Base-by-base conservation (phyloP, 2,113 vertebrate genomes). In the Cromileptes altivelis region DNA sequence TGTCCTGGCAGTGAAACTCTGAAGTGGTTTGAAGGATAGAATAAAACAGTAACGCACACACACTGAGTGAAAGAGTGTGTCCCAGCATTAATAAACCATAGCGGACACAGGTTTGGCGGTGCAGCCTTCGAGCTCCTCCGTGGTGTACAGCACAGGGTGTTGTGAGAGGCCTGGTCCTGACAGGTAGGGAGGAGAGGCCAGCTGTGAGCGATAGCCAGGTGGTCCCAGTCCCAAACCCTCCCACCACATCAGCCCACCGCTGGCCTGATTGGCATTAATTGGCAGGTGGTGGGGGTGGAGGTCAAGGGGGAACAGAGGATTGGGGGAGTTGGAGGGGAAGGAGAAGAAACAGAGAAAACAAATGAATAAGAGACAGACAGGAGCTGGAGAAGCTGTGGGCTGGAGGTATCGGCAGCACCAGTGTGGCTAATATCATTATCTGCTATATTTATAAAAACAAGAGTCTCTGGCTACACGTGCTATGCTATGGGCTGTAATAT, bases 191-290 rank as follows among this genome's bases (percentile, higher is more conserved):
- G 75, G 69, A 70, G 84, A 85, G 84, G 88, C 85, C 93, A 93
- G 92, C 92, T 91, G 92, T 80, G 86, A 84, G 80, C 75, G 3
- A 52, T 49, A 85, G 90, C 89, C 92, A 94, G 92, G 92, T 93
- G 94, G 91, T 93, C 88, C 88, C 88, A 86, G 88, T 89, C 87
- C 89, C 87, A 85, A 78, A 71, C 77, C 81, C 84, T 84, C 82
- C 80, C 58, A 15, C 77, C 78, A 85, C 87, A 89, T 90, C 91
- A 86, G 85, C 72, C 75, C 80, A 72, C 75, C 62, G 21, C 86
- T 88, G 84, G 68, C 80, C 90, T 92, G 91, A 94, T 92, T 93
- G 88, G 86, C 92, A 92, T 86, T 95, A 92, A 95, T 93, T 93
- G 93, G 91, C 89, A 89, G 82, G 73, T 55, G 6, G 70, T 69